phyloP scores from a whole-genome alignment of 2,888 invertebrate genomes.

The Lymantria dispar region DNA sequence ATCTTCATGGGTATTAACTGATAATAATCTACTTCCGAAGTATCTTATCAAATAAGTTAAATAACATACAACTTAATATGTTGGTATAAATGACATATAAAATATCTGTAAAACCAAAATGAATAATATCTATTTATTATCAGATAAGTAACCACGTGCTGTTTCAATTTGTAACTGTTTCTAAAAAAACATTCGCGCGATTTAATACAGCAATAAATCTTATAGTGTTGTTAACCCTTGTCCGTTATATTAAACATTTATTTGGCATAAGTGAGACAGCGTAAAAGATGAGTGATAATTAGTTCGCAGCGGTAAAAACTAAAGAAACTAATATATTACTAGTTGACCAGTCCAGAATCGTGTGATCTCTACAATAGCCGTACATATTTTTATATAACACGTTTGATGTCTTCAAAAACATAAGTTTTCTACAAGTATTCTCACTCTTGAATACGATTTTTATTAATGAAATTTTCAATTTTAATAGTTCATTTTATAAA shows the following conservation, averaged over 20 bases:
- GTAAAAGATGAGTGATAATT: slow-evolving; percentile 10
- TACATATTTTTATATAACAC: too few relatives aligned
- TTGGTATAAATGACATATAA: too few relatives aligned
- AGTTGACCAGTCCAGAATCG: not conserved
- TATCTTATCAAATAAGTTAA: too few relatives aligned
- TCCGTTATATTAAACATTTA: slow-evolving; percentile 4
- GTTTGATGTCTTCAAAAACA: too few relatives aligned
- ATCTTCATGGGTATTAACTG: too few relatives aligned
- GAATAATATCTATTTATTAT: not conserved
- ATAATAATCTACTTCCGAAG: too few relatives aligned
- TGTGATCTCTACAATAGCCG: too few relatives aligned
- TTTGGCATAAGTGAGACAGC: slow-evolving; percentile 5
- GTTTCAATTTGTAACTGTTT: slow-evolving; percentile 5
- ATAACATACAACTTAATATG: too few relatives aligned
- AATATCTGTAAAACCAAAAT: not conserved
- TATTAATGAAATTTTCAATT: too few relatives aligned
- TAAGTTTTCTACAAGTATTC: too few relatives aligned
- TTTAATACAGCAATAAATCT: slow-evolving; percentile 9
- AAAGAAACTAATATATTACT: not conserved
- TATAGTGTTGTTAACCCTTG: slow-evolving; percentile 9
- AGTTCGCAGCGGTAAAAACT: slow-evolving; percentile 7
- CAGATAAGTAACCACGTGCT: not conserved
- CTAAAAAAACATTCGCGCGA: slow-evolving; percentile 5
- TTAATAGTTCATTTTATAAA: too few relatives aligned
- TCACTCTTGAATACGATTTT: too few relatives aligned